phyloP scores from a whole-genome alignment of 2,888 invertebrate species.

The Xylocampa areola region DNA sequence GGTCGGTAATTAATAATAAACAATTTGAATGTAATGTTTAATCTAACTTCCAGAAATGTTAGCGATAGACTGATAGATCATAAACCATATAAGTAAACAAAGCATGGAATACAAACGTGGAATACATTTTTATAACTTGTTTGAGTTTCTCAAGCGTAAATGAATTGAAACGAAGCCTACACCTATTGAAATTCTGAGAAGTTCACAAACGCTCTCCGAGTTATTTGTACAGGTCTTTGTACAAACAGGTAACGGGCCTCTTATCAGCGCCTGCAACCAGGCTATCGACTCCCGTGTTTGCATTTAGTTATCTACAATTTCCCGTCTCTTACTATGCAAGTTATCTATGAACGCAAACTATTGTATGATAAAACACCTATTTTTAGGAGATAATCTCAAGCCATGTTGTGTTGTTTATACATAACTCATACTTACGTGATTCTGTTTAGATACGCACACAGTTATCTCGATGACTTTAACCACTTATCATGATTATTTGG shows the following conservation, averaged over 20 bases:
- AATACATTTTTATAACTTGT: slow-evolving; percentile 55
- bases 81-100: slow-evolving; percentile 34
- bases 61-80: slow-evolving; percentile 18
- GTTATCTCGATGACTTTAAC: slow-evolving; percentile 61
- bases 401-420: slow-evolving; percentile 58
- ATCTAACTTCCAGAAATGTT: background rate
- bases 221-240: slow-evolving; percentile 61
- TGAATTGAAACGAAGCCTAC: slow-evolving; percentile 50
- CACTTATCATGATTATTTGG: slow-evolving; percentile 66
- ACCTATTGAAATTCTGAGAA: slow-evolving; percentile 58
- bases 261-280: slow-evolving; percentile 84
- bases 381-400: slow-evolving; percentile 73
- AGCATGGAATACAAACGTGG: slow-evolving; percentile 23
- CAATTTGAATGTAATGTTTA: too few species aligned
- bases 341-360: slow-evolving; percentile 77
- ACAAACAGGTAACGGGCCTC: slow-evolving; percentile 70
- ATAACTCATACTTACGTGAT: slow-evolving; percentile 64
- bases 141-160: slow-evolving; percentile 63
- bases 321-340: slow-evolving; percentile 72
- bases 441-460: slow-evolving; percentile 57
- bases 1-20: too few species aligned
- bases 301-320: slow-evolving; percentile 80
- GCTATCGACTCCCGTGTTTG: slow-evolving; percentile 86
- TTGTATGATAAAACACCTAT: slow-evolving; percentile 78
- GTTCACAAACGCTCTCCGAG: slow-evolving; percentile 53